phyloP scores from a whole-genome alignment of 2,113 vertebrate genomes.

The Varanus salvator region DNA sequence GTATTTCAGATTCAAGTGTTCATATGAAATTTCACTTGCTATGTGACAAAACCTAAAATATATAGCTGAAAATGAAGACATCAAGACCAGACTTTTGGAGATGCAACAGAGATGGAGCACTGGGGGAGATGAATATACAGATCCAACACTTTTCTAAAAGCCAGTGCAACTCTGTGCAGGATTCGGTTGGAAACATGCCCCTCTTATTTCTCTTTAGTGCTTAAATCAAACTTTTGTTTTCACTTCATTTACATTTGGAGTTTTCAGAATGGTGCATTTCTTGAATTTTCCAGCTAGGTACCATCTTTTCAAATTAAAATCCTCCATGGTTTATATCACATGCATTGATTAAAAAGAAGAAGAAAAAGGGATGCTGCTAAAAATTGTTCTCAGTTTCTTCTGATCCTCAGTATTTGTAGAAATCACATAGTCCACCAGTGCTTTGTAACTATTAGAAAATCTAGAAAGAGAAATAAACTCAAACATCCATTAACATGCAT shows the following conservation, averaged over 20 bases:
- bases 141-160: not conserved
- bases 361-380: not conserved
- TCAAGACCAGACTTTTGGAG: not conserved
- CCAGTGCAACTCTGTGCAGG: not conserved
- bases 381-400: not conserved
- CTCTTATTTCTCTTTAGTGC: not conserved
- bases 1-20: not conserved
- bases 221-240: not conserved
- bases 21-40: not conserved
- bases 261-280: slow-evolving; percentile 17
- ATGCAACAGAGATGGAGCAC: not conserved
- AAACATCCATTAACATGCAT: not conserved
- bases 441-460: not conserved
- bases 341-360: not conserved
- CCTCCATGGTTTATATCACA: not conserved
- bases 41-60: not conserved
- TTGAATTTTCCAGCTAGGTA: not conserved
- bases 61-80: not conserved
- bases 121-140: not conserved
- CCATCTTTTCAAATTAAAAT: slow-evolving; percentile 8
- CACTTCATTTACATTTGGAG: slow-evolving; percentile 39
- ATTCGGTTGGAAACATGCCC: not conserved
- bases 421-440: not conserved
- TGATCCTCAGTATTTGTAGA: not conserved
- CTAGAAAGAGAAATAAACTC: not conserved